A percentile compares a stretch with the other conserved stretches of the same genome.
phyloP scores from a whole-genome alignment of 2,113 vertebrate species.

The Trematomus loennbergii region DNA sequence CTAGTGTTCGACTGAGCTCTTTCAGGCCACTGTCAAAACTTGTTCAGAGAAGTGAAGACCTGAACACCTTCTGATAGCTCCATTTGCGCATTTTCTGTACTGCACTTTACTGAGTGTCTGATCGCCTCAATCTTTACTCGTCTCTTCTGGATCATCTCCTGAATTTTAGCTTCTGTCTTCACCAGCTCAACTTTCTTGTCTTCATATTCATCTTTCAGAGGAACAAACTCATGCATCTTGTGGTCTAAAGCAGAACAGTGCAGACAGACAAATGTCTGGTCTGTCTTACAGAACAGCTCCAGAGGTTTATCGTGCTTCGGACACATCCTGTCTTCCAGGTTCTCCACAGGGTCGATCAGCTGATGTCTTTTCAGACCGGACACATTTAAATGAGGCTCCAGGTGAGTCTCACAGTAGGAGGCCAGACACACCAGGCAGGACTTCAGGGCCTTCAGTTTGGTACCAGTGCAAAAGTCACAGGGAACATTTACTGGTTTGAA shows the following conservation, averaged over 20 bases:
- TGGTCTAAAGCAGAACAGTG: background rate
- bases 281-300: constrained; percentile 15
- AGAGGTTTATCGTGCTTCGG: constrained; percentile 14
- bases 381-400: constrained; percentile 7
- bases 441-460: too few species aligned
- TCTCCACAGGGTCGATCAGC: constrained; percentile 23
- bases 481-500: background rate
- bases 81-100: too few species aligned
- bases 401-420: constrained; percentile 33
- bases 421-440: constrained; percentile 13
- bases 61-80: too few species aligned
- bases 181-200: too few species aligned
- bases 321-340: constrained; percentile 9
- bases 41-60: background rate
- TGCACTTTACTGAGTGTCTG: too few species aligned
- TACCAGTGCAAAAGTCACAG: too few species aligned
- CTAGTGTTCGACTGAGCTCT: too few species aligned
- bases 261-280: background rate
- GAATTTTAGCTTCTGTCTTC: too few species aligned
- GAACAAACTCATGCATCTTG: background rate
- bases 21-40: too few species aligned
- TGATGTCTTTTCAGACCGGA: constrained; percentile 12
- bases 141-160: too few species aligned
- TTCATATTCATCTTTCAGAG: background rate
- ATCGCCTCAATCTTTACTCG: too few species aligned